Evolutionary conservation across 1,140 invertebrate genomes (phyloP), one percentile per base, ranked within the genome.

Genomic region (Asbolus verrucosus): DNA sequence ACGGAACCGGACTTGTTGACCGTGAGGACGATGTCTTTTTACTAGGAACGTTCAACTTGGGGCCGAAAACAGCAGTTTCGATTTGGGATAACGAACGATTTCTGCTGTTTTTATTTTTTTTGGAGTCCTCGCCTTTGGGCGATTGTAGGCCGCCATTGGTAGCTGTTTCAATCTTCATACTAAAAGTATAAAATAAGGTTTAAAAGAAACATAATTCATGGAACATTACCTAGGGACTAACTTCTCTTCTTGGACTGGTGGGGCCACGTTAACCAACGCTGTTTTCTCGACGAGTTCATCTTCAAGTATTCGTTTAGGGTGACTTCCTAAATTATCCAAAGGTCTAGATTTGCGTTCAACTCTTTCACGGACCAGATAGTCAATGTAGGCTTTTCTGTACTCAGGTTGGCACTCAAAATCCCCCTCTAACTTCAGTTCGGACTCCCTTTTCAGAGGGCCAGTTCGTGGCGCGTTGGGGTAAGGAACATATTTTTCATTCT

Each of bases 371-470:
- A 78, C 79, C 33, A 81, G 70, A 63, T 81, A 82, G 74, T 81
- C 77, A 1, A 78, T 74, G 70, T 81, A 81, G 6, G 80, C 80
- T 73, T 81, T 83, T 46, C 81, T 81, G 66, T 86, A 85, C 71
- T 87, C 84, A 0, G 84, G 84, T 46, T 83, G 81, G 33, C 82
- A 77, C 14, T 85, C 82, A 16, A 84, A 78, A 6, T 81, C 81
- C 13, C 62, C 69, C 33, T 77, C 77, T 19, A 76, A 36, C 54
- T 76, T 77, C 38, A 77, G 38, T 69, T 78, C 74, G 2, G 75
- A 38, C 36, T 74, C 68, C n/a, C 73, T 66, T 65, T 70, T 72
- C 30, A 69, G 30, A 9, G 67, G 61, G 16, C 69, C 38, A 6
- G 59, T 16, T 69, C 67, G 71, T 6, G 50, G 50, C 19, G 65